phyloP scores from a whole-genome alignment of 2,888 invertebrate species.

The Microctonus brassicae region DNA sequence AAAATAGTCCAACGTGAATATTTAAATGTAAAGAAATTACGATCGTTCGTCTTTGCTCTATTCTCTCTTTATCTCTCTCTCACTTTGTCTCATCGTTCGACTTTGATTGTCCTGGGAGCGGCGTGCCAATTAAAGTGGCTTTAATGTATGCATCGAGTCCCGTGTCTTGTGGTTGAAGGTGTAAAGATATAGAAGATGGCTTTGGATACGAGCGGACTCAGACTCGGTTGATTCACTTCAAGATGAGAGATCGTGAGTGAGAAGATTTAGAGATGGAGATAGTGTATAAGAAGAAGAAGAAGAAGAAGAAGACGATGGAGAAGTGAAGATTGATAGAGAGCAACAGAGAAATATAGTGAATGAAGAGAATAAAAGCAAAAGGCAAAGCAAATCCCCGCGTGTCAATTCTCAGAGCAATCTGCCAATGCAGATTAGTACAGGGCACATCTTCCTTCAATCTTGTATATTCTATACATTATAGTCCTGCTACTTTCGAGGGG shows the following conservation, averaged over 20 bases:
- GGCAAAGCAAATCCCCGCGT: constrained; percentile 56
- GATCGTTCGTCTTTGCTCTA: constrained; percentile 10
- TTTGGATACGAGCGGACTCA: constrained; percentile 6
- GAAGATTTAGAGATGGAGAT: neutral
- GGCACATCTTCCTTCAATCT: constrained; percentile 37
- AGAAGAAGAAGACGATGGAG: constrained; percentile 14
- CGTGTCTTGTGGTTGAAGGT: constrained; percentile 56
- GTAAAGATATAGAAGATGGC: constrained; percentile 48
- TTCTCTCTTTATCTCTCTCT: constrained; percentile 19
- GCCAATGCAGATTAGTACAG: constrained; percentile 68
- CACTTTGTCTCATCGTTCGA: constrained; percentile 16
- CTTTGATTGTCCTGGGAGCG: constrained; percentile 50
- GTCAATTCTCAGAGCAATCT: constrained; percentile 70
- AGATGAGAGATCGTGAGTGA: constrained; percentile 36
- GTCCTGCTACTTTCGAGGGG: constrained; percentile 29
- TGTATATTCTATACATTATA: constrained; percentile 31
- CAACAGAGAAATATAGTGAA: neutral
- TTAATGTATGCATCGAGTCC: constrained; percentile 69
- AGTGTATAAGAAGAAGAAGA: neutral
- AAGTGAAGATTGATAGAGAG: constrained; percentile 21
- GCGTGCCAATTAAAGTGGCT: constrained; percentile 62
- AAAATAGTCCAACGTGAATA: neutral
- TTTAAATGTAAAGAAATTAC: neutral
- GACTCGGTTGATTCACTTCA: constrained; percentile 29
- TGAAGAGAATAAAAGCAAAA: constrained; percentile 26